A percentile compares a stretch with the other conserved stretches of the same genome.
Evolutionary conservation across 2,797 vertebrate species (phyloP).

Genomic region (Mus minutoides): DNA sequence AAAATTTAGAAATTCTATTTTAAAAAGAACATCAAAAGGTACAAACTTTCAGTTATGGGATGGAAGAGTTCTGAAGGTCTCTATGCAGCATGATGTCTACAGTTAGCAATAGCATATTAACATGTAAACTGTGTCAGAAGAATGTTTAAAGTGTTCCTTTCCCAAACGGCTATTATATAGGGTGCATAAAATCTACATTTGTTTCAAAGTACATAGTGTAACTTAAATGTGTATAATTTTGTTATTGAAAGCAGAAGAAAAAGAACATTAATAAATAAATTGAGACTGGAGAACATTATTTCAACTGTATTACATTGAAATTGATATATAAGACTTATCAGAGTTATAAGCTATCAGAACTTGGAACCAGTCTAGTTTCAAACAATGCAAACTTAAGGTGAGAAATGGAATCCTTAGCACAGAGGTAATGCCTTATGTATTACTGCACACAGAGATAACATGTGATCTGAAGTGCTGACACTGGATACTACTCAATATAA

Average conservation of each 20-base stretch:
- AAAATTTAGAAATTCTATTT: slow-evolving; percentile 42
- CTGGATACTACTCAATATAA: neutral
- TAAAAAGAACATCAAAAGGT: neutral
- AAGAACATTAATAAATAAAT: slow-evolving; percentile 41
- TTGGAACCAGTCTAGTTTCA: neutral
- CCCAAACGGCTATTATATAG: neutral
- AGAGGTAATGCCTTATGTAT: neutral
- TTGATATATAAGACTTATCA: neutral
- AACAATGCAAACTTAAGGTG: neutral
- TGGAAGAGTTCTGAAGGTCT: neutral
- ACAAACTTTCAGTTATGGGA: neutral
- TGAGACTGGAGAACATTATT: neutral
- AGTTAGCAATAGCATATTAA: neutral
- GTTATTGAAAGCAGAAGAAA: neutral
- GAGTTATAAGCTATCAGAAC: neutral
- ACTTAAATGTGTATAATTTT: neutral
- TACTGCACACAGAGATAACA: neutral
- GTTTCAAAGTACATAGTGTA: neutral
- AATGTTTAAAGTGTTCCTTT: neutral
- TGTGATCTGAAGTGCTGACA: neutral
- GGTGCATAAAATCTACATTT: neutral
- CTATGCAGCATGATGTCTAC: neutral
- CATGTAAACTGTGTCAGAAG: neutral
- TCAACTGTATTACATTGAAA: slow-evolving; percentile 3
- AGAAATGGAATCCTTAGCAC: neutral